phyloP scores from a whole-genome alignment of 2,113 vertebrate genomes.

The Mus pahari region DNA sequence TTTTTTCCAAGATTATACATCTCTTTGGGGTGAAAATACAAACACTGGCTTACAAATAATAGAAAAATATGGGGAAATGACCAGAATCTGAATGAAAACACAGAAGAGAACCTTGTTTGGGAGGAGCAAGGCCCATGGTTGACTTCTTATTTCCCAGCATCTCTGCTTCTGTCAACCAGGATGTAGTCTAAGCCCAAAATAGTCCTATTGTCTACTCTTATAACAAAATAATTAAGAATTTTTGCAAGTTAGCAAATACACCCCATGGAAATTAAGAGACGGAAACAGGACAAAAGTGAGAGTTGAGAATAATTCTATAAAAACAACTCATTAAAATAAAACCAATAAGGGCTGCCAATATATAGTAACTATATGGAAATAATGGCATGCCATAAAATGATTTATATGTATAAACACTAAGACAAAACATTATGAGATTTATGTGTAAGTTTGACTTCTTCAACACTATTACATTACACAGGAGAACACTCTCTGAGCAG shows the following conservation, averaged over 20 bases:
- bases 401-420: neutral
- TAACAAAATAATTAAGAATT: neutral
- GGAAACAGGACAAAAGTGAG: neutral
- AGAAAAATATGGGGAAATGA: neutral
- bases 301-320: constrained; percentile 2
- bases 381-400: neutral
- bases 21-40: neutral
- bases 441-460: neutral
- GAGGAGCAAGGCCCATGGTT: neutral
- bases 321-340: constrained; percentile 29
- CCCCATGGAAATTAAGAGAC: neutral
- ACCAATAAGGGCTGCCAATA: neutral
- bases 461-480: neutral
- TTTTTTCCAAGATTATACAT: neutral
- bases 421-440: neutral
- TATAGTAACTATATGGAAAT: neutral
- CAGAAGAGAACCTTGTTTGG: neutral
- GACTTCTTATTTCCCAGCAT: fast-evolving
- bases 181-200: neutral
- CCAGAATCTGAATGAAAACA: neutral
- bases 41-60: neutral
- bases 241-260: neutral
- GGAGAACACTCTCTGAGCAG: neutral
- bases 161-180: neutral
- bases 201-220: neutral